Conservation (phyloP, 2,113 vertebrate genomes). For the Chaenogobius annularis region DNA sequence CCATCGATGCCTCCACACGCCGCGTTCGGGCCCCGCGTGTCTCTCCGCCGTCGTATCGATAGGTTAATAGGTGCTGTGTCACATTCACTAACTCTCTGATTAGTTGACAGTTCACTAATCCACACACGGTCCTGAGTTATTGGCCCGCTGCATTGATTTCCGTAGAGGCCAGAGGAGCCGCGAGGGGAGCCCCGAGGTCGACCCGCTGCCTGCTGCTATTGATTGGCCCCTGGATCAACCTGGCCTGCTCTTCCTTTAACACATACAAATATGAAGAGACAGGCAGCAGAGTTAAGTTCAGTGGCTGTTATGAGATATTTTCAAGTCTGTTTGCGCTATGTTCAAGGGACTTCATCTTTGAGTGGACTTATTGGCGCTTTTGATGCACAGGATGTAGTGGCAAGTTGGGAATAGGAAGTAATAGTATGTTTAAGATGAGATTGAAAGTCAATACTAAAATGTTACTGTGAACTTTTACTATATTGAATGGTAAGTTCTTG, state of each 20-base stretch:
- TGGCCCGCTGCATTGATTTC: constrained; percentile 79
- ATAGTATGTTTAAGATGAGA: too few species aligned
- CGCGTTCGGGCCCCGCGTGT: constrained; percentile 46
- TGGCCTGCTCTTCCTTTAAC: constrained; percentile 34
- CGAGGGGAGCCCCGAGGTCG: constrained; percentile 70
- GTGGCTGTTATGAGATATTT: constrained; percentile 13
- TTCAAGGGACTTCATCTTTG: constrained; percentile 14
- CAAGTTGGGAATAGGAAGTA: not conserved
- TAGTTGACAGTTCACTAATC: constrained; percentile 83
- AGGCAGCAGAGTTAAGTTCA: constrained; percentile 14
- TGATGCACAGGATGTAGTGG: not conserved
- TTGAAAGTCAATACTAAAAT: too few species aligned
- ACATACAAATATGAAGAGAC: constrained; percentile 15
- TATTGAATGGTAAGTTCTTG: too few species aligned
- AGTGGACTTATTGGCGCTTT: constrained; percentile 37
- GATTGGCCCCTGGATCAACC: constrained; percentile 80
- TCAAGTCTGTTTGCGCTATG: constrained; percentile 31
- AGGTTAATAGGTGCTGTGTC: constrained; percentile 81
- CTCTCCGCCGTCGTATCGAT: constrained; percentile 77
- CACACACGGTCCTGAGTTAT: constrained; percentile 77
- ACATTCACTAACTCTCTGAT: constrained; percentile 81
- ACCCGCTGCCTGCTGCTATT: constrained; percentile 73
- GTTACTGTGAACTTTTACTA: too few species aligned
- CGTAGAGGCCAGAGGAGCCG: constrained; percentile 67
- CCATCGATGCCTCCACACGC: constrained; percentile 38